Evolutionary conservation across 2,113 vertebrate genomes (phyloP).

Genomic region (Ceyx melanurus): DNA sequence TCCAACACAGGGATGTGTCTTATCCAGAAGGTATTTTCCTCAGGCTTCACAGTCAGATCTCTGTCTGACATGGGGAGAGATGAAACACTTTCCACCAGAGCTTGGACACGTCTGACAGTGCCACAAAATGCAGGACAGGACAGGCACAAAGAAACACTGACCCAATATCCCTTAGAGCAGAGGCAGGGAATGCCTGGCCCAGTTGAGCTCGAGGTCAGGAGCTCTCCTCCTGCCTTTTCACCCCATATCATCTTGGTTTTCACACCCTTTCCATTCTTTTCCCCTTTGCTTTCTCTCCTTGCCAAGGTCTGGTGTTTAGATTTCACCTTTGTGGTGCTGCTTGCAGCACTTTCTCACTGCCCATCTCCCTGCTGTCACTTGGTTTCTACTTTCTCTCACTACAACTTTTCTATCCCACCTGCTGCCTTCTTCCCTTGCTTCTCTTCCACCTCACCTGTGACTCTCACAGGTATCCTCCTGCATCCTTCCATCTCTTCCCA

Average conservation of each 20-base stretch:
- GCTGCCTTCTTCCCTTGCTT: not conserved
- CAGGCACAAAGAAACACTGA: not conserved
- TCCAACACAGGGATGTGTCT: accelerated
- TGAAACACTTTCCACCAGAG: not conserved
- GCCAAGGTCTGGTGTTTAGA: not conserved
- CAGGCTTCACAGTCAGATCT: not conserved
- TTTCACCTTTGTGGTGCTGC: not conserved
- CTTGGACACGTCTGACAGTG: not conserved
- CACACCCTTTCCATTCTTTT: not conserved
- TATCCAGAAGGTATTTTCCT: not conserved
- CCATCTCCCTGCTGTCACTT: not conserved
- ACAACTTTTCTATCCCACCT: not conserved
- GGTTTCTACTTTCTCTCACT: not conserved
- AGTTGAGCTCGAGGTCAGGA: not conserved
- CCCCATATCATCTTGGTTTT: no score
- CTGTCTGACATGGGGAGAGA: no score
- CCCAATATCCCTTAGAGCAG: not conserved
- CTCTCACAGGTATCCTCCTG: not conserved
- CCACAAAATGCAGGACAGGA: not conserved
- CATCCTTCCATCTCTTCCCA: not conserved
- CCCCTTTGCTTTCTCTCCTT: not conserved
- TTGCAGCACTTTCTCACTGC: not conserved
- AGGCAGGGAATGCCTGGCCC: no score
- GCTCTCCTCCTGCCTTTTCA: not conserved
- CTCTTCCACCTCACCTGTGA: not conserved